A percentile compares a stretch with the other conserved stretches of the same genome.
Conservation (phyloP, 1,140 invertebrate genomes). For the Pogonomyrmex californicus region DNA sequence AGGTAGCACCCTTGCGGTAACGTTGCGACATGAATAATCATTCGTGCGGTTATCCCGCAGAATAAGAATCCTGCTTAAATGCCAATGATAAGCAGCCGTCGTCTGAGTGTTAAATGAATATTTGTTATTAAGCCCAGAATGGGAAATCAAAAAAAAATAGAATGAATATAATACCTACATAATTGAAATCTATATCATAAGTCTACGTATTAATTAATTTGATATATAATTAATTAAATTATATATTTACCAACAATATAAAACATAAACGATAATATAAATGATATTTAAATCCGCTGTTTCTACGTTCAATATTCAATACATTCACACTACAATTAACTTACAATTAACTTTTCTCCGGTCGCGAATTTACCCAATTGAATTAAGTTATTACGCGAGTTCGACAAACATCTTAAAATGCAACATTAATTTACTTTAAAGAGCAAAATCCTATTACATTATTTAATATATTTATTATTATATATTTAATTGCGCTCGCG, state of each 20-base stretch:
- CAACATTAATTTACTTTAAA: neutral
- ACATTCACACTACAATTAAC: neutral
- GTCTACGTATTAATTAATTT: neutral
- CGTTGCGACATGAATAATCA: constrained; percentile 75
- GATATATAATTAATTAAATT: too few relatives aligned
- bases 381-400: neutral
- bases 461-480: too few relatives aligned
- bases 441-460: constrained; percentile 4
- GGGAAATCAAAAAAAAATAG: neutral
- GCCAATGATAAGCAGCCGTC: constrained; percentile 45
- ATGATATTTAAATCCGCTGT: neutral
- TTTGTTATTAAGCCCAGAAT: neutral
- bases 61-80: constrained; percentile 54
- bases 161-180: neutral
- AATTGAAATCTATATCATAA: neutral
- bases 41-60: constrained; percentile 62
- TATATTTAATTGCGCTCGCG: too few relatives aligned
- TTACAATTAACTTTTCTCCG: neutral
- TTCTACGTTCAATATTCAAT: neutral
- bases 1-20: constrained; percentile 68
- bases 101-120: neutral
- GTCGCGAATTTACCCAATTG: neutral
- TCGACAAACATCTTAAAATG: neutral
- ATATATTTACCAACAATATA: neutral
- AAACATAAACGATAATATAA: neutral